Conservation (phyloP, 2,113 vertebrate species). For the Clarias gariepinus region DNA sequence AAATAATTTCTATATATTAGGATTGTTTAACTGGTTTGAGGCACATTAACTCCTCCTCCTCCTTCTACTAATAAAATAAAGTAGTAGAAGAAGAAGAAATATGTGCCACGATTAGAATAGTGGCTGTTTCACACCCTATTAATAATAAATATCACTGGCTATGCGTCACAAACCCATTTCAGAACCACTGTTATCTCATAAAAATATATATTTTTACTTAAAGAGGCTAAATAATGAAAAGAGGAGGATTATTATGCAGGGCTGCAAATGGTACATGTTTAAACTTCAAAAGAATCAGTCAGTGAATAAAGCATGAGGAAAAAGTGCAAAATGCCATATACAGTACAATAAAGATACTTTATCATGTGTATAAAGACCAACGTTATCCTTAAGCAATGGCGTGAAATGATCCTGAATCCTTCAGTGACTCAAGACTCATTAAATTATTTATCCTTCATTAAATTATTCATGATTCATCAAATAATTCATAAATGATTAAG, state of each 20-base stretch:
- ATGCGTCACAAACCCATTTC: neutral
- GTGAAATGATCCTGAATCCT: neutral
- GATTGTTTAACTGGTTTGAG: too few relatives aligned
- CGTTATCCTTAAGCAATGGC: neutral
- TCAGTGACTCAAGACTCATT: neutral
- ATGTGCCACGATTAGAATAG: too few relatives aligned
- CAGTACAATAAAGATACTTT: neutral
- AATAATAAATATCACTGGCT: neutral
- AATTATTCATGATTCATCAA: neutral
- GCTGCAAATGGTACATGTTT: neutral
- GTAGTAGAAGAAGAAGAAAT: too few relatives aligned
- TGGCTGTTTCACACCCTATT: too few relatives aligned
- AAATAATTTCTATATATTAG: too few relatives aligned
- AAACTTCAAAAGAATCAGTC: neutral
- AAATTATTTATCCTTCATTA: neutral
- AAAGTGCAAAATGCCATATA: neutral
- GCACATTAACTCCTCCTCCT: too few relatives aligned
- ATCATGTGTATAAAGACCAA: neutral
- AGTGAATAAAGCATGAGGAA: constrained; percentile 8
- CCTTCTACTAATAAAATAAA: too few relatives aligned
- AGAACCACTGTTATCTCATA: neutral
- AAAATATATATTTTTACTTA: too few relatives aligned
- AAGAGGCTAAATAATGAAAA: neutral
- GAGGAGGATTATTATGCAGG: neutral
- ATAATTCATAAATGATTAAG: neutral